Base-by-base conservation (phyloP, 2,797 vertebrate genomes). In the Sebastiscus tertius region DNA sequence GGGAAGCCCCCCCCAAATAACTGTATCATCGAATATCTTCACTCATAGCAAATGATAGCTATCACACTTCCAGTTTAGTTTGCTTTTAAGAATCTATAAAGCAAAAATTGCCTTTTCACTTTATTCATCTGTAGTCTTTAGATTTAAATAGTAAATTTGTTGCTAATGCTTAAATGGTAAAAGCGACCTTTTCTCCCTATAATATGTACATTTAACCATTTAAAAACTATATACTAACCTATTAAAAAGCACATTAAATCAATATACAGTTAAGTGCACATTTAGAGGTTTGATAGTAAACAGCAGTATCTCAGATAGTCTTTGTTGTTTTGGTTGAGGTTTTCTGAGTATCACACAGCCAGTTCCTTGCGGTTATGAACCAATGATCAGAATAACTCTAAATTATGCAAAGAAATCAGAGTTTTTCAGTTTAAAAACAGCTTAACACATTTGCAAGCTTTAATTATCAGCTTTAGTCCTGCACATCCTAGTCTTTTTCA, bases 1-100 rank as follows among this genome's bases (percentile, higher is more conserved):
- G 68, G 75, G 64, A 27, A 56, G 62, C 63, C 84, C 88, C 71
- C 49, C 54, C 11, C 5, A 29, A 77, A 84, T 66, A 72, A 76
- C 31, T 70, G 36, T 66, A 52, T 85, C 58, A 62, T 82, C 58
- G 31, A 78, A 60, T 22, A 54, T 83, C 56, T 60, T 55, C 55
- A 55, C 72, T 63, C n/a, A 27, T 76, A 10, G 68, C 61, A 79
- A 56, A 52, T 9, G 60, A 27, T 29, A 39, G 31, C 64, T 49
- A 67, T 72, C 60, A 71, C 27, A 22, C 13, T 26, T 39, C 42
- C 13, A 39, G 18, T 59, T 68, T 71, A 58, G 34, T 69, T 77
- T 63, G 18, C 39, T 31, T 69, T 64, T 29, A 22, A 39, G 29
- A 54, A 31, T 75, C n/a, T 55, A 10, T 59, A 5, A 33, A 49